Base-by-base conservation (phyloP, 2,113 vertebrate species). In the Miniopterus natalensis region DNA sequence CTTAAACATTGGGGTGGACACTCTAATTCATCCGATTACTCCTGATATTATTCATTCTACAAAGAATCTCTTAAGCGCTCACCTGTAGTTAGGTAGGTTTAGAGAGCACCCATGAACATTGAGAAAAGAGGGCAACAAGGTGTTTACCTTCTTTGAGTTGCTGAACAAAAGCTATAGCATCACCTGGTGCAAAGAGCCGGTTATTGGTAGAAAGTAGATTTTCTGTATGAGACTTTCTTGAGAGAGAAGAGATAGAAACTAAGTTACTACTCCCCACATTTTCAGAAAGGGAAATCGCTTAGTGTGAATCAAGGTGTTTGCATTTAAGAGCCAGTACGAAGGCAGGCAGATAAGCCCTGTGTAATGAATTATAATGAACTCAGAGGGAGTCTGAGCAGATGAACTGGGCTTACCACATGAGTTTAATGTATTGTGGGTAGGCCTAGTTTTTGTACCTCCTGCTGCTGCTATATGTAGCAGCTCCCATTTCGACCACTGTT, bases 111-210 rank as follows among this genome's bases (percentile, higher is more conserved):
- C 3, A 45, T 68, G 51, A 85, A 53, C 4, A 2, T 65, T 6
- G 20, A 71, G 71, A 42, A 47, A 75, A 55, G 42, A 79, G 27
- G 14, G 15, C 2, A 92, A 55, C 1, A 65, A 65, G 6, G 3
- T 77, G 25, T 90, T 88, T 70, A 51, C 40, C 65, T 92, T 78
- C 23, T 84, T 42, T 88, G 47, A 94, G 23, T 59, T 93, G 47
- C 75, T 87, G 21, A 93, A 59, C 11, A 49, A 87, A 81, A 81
- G 15, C 15, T 77, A 71, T 8, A 83, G 36, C 5, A 78, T 57
- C 18, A 3, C 14, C 73, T 84, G 18, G 10, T 49, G 36, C 21
- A 66, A 17, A 89, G 15, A 47, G 27, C 20, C 36, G 23, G 17
- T 90, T 4, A 70, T 6, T 18, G 14, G 29, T 5, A 77, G 53